Percentiles rank a stretch among this genome's conserved stretches.
phyloP scores from a whole-genome alignment of 1,140 invertebrate genomes.

The Choristoneura fumiferana region DNA sequence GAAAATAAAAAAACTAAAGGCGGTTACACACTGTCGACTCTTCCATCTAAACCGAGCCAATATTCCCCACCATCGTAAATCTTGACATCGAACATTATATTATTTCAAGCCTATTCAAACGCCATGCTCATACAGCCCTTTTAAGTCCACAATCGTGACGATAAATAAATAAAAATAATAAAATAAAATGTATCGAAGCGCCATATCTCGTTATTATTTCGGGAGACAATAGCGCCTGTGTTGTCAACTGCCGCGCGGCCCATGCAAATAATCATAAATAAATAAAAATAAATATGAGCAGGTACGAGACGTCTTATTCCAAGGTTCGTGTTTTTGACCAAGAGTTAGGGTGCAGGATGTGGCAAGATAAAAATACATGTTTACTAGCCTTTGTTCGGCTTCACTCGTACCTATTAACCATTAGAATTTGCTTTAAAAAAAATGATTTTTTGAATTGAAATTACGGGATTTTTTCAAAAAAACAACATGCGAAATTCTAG shows the following conservation, averaged over 20 bases:
- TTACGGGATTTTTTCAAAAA: too few relatives aligned
- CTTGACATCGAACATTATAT: constrained; percentile 45
- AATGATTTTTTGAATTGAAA: too few relatives aligned
- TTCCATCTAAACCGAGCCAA: too few relatives aligned
- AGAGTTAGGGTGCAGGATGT: constrained; percentile 33
- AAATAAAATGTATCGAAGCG: constrained; percentile 47
- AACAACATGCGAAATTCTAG: too few relatives aligned
- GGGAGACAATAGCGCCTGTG: constrained; percentile 73
- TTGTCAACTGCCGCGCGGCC: constrained; percentile 71
- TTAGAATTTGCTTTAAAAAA: too few relatives aligned
- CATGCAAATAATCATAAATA: constrained; percentile 79
- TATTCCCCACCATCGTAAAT: constrained; percentile 51
- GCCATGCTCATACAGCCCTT: constrained; percentile 58
- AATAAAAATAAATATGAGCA: constrained; percentile 73
- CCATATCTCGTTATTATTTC: constrained; percentile 76
- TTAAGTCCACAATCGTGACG: constrained; percentile 54
- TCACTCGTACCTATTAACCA: too few relatives aligned
- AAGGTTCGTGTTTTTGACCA: constrained; percentile 40
- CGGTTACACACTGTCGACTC: too few relatives aligned
- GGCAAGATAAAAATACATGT: too few relatives aligned
- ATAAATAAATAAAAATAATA: constrained; percentile 43
- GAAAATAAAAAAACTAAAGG: too few relatives aligned
- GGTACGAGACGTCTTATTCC: constrained; percentile 69
- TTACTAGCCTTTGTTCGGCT: too few relatives aligned
- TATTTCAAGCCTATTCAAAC: constrained; percentile 68